Percentiles rank a stretch among this genome's conserved stretches.
Evolutionary conservation across 92 coral and sea anemone genomes (phyloP).

Genomic region (Phenganax marumi): DNA sequence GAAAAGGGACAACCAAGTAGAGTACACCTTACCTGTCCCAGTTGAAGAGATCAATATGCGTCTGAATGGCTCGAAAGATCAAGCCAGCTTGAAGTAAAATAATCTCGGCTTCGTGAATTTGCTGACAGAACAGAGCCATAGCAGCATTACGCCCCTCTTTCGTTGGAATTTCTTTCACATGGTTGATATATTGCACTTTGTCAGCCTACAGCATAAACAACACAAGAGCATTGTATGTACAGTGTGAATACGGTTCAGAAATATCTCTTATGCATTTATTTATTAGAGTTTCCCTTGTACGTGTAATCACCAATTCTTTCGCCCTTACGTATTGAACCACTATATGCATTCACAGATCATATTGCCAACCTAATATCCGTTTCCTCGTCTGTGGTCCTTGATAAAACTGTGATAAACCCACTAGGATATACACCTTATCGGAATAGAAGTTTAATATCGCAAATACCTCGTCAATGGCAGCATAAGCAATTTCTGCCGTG

Average conservation of each 20-base stretch:
- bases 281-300: too few species aligned
- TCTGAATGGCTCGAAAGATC: slow-evolving; percentile 89
- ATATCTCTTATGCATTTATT: too few species aligned
- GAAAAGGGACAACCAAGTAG: not conserved
- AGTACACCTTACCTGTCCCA: slow-evolving; percentile 81
- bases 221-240: not conserved
- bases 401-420: too few species aligned
- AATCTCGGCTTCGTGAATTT: slow-evolving; percentile 86
- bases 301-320: too few species aligned
- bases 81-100: slow-evolving; percentile 91
- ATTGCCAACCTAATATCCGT: too few species aligned
- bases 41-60: slow-evolving; percentile 92
- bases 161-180: slow-evolving; percentile 95
- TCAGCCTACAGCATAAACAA: slow-evolving; percentile 69
- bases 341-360: too few species aligned
- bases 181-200: slow-evolving; percentile 94
- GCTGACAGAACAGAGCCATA: slow-evolving; percentile 95
- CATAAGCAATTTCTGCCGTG: slow-evolving; percentile 97
- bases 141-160: slow-evolving; percentile 98
- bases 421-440: too few species aligned
- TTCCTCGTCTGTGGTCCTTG: too few species aligned
- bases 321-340: too few species aligned
- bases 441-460: too few species aligned
- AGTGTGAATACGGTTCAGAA: not conserved
- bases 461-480: slow-evolving; percentile 95